Percentiles rank a stretch among this genome's conserved stretches.
Evolutionary conservation across 2,888 invertebrate species (phyloP).

Genomic region (Thymelicus lineola): DNA sequence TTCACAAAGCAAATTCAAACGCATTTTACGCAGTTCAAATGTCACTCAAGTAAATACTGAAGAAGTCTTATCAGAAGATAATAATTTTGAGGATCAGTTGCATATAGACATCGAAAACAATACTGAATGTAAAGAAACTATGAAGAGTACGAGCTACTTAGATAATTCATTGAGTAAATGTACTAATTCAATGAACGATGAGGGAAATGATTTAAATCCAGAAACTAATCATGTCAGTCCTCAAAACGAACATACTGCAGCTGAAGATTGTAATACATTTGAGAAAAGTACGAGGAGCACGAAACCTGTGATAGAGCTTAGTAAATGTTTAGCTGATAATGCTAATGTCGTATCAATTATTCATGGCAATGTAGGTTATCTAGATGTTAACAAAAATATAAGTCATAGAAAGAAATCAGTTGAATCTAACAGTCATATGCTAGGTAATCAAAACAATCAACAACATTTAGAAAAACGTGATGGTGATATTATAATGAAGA

Average conservation of each 20-base stretch:
- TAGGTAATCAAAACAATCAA: not conserved
- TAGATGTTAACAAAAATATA: constrained; percentile 1
- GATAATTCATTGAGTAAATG: not conserved
- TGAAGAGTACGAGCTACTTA: not conserved
- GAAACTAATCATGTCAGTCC: not conserved
- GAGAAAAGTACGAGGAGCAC: not conserved
- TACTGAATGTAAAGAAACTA: not conserved
- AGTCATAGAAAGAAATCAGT: not conserved
- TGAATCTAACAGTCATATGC: not conserved
- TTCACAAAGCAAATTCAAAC: constrained; percentile 47
- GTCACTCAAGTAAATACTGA: not conserved
- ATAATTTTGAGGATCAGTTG: not conserved
- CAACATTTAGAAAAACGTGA: not conserved
- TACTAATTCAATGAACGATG: not conserved
- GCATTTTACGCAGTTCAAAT: constrained; percentile 58
- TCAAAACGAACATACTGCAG: not conserved
- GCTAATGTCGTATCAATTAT: constrained; percentile 5
- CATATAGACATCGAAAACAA: not conserved
- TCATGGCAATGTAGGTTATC: not conserved
- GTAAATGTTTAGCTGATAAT: constrained; percentile 3
- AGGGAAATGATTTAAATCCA: not conserved
- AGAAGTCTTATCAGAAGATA: not conserved
- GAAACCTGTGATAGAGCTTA: constrained; percentile 2
- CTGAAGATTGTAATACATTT: not conserved
- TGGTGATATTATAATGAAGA: not conserved